phyloP scores from a whole-genome alignment of 2,888 invertebrate species.

The Platypus cylindrus region DNA sequence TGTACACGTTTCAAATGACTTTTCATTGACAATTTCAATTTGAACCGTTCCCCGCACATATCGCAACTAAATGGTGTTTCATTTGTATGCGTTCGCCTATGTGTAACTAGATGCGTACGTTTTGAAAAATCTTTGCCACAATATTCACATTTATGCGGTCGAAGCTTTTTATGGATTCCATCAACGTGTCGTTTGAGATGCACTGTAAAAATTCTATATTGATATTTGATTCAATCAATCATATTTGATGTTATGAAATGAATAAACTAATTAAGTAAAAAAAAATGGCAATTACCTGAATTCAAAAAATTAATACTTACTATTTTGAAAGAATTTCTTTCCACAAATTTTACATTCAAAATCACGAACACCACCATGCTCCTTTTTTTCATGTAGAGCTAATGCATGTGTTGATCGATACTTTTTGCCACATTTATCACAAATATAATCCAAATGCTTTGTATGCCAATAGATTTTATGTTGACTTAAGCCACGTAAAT shows the following conservation, averaged over 20 bases:
- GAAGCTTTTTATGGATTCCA: slow-evolving; percentile 24
- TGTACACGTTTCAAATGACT: slow-evolving; percentile 11
- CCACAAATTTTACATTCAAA: slow-evolving; percentile 15
- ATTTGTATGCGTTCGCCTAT: slow-evolving; percentile 26
- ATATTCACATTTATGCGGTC: slow-evolving; percentile 24
- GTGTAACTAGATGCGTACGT: slow-evolving; percentile 23
- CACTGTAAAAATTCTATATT: slow-evolving; percentile 7
- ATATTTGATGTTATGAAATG: too few relatives aligned
- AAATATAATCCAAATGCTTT: slow-evolving; percentile 13
- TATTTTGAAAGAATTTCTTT: slow-evolving; percentile 14
- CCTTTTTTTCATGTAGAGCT: slow-evolving; percentile 13
- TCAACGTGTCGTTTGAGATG: slow-evolving; percentile 23
- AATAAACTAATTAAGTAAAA: not conserved
- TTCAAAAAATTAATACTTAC: too few relatives aligned
- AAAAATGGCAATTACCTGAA: not conserved
- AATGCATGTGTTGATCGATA: slow-evolving; percentile 13
- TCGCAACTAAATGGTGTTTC: slow-evolving; percentile 25
- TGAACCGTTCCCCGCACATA: slow-evolving; percentile 23
- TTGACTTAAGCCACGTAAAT: slow-evolving; percentile 10
- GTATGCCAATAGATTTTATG: slow-evolving; percentile 15
- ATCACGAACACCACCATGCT: slow-evolving; percentile 13
- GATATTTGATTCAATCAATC: not conserved
- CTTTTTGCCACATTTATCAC: slow-evolving; percentile 14
- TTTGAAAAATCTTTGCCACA: slow-evolving; percentile 25
- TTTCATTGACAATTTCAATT: slow-evolving; percentile 13